Conservation (phyloP, 2,113 vertebrate genomes). For the zebrafish (Danio rerio) region DNA sequence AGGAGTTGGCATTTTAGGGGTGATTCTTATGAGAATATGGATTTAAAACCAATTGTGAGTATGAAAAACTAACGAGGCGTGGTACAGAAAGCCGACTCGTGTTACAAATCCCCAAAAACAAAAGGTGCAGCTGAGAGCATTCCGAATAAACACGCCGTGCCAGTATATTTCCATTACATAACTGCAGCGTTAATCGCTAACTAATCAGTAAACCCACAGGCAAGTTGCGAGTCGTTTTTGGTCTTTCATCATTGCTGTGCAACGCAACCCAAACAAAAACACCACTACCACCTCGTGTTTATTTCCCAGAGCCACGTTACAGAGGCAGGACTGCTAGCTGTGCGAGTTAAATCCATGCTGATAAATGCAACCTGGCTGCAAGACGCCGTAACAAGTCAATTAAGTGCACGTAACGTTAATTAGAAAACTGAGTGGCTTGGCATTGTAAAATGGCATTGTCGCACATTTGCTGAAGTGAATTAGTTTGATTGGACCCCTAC, state of each 20-base stretch:
- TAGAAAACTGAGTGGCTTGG: neutral
- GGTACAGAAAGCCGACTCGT: neutral
- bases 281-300: slow-evolving; percentile 33
- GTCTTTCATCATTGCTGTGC: slow-evolving; percentile 26
- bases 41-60: neutral
- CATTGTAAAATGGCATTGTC: neutral
- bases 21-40: neutral
- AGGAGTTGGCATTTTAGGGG: neutral
- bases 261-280: slow-evolving; percentile 40
- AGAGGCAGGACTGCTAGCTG: slow-evolving; percentile 3
- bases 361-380: neutral
- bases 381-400: neutral
- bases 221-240: neutral
- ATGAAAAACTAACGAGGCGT: neutral
- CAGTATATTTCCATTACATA: slow-evolving; percentile 18
- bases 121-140: neutral
- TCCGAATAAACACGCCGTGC: neutral
- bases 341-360: no score
- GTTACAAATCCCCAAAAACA: neutral
- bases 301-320: slow-evolving; percentile 17
- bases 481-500: slow-evolving; percentile 7
- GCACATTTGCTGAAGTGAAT: slow-evolving; percentile 21
- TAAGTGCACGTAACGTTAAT: neutral
- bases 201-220: neutral
- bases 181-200: slow-evolving; percentile 6